Percentiles rank a stretch among this genome's conserved stretches.
phyloP scores from a whole-genome alignment of 2,797 vertebrate genomes.

The Malacoraja senta region DNA sequence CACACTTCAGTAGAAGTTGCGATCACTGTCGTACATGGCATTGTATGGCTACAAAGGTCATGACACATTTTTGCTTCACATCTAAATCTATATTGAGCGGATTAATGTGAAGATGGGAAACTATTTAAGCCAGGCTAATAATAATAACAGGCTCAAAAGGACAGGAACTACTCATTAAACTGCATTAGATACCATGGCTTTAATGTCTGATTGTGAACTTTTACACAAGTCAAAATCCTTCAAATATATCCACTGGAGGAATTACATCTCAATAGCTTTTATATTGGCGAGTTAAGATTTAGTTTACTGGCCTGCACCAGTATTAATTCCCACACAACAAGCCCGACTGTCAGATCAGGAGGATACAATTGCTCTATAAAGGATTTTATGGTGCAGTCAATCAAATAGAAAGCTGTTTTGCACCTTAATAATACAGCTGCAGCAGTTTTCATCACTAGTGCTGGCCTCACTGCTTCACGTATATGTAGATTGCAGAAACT shows the following conservation, averaged over 20 bases:
- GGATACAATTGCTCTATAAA: constrained; percentile 21
- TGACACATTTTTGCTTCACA: background rate
- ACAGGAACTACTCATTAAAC: background rate
- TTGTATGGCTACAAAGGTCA: background rate
- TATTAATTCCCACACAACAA: constrained; percentile 32
- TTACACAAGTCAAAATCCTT: background rate
- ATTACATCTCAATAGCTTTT: constrained; percentile 7
- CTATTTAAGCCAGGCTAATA: background rate
- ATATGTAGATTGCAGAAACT: background rate
- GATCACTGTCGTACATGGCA: too few relatives aligned
- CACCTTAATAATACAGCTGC: background rate
- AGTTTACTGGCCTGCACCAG: constrained; percentile 2
- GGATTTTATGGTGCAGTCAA: constrained; percentile 23
- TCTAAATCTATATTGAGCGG: background rate
- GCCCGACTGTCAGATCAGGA: constrained; percentile 9
- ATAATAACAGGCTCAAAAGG: background rate
- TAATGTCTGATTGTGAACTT: background rate
- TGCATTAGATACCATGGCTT: background rate
- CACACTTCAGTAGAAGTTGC: too few relatives aligned
- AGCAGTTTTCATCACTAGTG: background rate
- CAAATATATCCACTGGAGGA: background rate
- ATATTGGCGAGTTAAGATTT: constrained; percentile 19
- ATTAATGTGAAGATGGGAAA: constrained; percentile 9
- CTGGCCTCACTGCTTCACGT: background rate
- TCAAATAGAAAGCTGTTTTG: constrained; percentile 14